These are phyloP conservation scores for Andrena minutula DNA, from an alignment of 2,888 invertebrate genomes.

Conservation along the genomic window DNA sequence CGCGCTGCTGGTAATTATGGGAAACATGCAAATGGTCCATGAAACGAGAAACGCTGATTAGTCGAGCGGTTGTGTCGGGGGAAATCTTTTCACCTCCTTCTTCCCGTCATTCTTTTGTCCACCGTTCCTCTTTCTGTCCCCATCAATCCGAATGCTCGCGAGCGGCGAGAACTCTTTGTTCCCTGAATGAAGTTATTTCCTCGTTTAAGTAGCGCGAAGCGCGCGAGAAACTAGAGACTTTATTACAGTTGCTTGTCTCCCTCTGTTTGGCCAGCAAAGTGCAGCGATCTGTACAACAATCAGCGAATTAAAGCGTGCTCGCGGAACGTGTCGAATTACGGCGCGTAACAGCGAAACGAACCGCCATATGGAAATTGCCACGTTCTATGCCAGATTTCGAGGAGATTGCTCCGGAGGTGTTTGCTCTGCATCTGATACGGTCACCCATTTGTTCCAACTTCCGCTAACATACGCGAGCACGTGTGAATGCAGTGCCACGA, in stretches of 20 bases:
- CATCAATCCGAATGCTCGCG: background rate
- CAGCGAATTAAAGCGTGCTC: conserved; percentile 17
- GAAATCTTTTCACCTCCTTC: conserved; percentile 51
- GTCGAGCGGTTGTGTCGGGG: background rate
- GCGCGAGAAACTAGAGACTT: background rate
- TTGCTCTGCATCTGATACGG: conserved; percentile 4
- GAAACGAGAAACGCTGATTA: conserved; percentile 38
- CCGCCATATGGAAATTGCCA: conserved; percentile 11
- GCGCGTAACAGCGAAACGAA: conserved; percentile 18
- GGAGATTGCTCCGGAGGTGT: background rate
- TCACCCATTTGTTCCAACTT: conserved; percentile 15
- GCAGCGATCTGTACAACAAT: background rate
- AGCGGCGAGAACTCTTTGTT: conserved; percentile 1
- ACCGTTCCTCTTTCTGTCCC: background rate
- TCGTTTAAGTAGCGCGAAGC: background rate
- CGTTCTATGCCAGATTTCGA: conserved; percentile 6
- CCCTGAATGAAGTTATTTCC: conserved; percentile 10
- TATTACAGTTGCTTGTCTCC: background rate
- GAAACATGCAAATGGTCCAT: conserved; percentile 53
- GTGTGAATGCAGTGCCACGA: background rate
- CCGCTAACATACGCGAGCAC: conserved; percentile 1
- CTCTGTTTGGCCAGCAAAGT: background rate
- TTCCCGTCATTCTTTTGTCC: conserved; percentile 22
- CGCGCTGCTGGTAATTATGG: conserved; percentile 41
- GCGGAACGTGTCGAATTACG: conserved; percentile 25